Percentiles rank a stretch among this genome's conserved stretches.
phyloP scores from a whole-genome alignment of 2,888 invertebrate genomes.

The Muscina levida region DNA sequence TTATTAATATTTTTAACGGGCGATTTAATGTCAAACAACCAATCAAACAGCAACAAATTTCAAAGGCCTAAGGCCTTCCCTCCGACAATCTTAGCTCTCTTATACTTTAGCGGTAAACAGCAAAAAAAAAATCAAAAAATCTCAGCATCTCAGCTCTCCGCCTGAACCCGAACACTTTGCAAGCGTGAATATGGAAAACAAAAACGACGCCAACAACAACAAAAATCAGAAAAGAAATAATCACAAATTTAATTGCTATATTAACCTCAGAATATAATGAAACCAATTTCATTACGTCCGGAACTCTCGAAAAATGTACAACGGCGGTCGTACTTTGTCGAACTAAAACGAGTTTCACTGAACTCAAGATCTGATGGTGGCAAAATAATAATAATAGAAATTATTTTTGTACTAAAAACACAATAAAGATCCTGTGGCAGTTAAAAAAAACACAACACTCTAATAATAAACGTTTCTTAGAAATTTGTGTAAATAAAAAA shows the following conservation, averaged over 20 bases:
- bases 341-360: constrained; percentile 66
- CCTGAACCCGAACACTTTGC: neutral
- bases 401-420: constrained; percentile 27
- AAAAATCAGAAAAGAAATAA: constrained; percentile 6
- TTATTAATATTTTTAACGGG: too few species aligned
- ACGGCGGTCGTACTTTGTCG: constrained; percentile 65
- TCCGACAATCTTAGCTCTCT: constrained; percentile 13
- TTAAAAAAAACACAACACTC: neutral
- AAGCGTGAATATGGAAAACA: too few species aligned
- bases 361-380: constrained; percentile 59
- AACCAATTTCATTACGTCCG: constrained; percentile 64
- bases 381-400: constrained; percentile 30
- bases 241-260: constrained; percentile 30
- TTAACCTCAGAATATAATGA: constrained; percentile 41
- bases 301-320: constrained; percentile 75
- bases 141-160: too few species aligned
- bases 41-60: constrained; percentile 3
- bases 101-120: too few species aligned
- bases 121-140: neutral
- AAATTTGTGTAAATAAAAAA: neutral
- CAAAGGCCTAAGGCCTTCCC: constrained; percentile 1
- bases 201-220: too few species aligned
- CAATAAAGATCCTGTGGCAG: constrained; percentile 55
- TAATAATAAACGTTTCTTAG: too few species aligned
- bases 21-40: too few species aligned